phyloP scores from a whole-genome alignment of 2,797 vertebrate species.

The Botia kubotai region DNA sequence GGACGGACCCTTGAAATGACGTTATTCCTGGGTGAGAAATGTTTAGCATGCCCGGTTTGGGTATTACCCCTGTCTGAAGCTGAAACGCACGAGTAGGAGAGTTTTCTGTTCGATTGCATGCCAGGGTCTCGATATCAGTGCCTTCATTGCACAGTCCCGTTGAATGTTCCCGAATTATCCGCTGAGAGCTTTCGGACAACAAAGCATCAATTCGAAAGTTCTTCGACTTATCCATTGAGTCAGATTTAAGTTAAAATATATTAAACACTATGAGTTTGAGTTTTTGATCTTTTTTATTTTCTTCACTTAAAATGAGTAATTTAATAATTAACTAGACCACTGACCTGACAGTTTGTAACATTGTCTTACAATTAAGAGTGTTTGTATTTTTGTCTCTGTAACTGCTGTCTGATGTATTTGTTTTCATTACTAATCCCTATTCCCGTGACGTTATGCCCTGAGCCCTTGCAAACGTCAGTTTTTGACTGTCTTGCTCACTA shows the following conservation, averaged over 20 bases:
- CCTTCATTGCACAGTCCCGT: conserved; percentile 68
- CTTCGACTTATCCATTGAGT: conserved; percentile 83
- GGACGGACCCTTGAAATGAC: conserved; percentile 72
- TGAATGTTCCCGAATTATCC: conserved; percentile 64
- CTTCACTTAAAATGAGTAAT: not conserved
- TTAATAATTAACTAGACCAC: too few species aligned
- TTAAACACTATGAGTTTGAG: not conserved
- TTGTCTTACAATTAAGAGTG: not conserved
- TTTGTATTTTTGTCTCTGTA: not conserved
- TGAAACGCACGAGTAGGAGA: conserved; percentile 72
- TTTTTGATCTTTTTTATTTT: not conserved
- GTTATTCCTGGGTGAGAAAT: conserved; percentile 76
- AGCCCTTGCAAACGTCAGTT: conserved; percentile 53
- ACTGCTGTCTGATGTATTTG: not conserved
- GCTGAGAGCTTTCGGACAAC: conserved; percentile 79
- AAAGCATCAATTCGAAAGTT: conserved; percentile 92
- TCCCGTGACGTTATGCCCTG: conserved; percentile 20
- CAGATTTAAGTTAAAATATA: not conserved
- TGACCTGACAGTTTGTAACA: not conserved
- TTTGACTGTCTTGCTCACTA: conserved; percentile 57
- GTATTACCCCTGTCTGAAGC: conserved; percentile 65
- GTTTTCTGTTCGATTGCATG: conserved; percentile 72
- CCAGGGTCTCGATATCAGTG: conserved; percentile 68
- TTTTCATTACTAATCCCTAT: not conserved
- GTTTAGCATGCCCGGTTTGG: conserved; percentile 73